Percentiles rank a stretch among this genome's conserved stretches.
These are phyloP conservation scores for Gavia stellata DNA, from an alignment of 2,113 vertebrate genomes.

Conservation along the genomic window DNA sequence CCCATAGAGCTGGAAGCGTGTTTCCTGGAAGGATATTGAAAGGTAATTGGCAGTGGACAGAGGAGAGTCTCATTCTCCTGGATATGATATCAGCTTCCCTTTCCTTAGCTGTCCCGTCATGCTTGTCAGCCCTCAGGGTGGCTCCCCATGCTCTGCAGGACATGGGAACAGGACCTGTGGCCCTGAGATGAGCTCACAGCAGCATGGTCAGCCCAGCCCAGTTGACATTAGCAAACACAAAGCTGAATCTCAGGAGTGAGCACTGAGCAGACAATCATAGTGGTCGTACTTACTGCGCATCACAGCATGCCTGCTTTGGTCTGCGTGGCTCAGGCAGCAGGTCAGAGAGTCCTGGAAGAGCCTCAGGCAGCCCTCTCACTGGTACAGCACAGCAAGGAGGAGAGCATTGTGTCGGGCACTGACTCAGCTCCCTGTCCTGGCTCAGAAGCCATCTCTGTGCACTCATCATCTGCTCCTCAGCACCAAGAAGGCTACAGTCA, in stretches of 20 bases:
- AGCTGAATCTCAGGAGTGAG: not conserved
- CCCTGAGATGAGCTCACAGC: not conserved
- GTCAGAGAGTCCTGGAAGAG: not conserved
- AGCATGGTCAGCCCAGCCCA: not conserved
- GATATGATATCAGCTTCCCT: not conserved
- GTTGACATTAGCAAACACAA: not conserved
- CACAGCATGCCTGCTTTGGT: not conserved
- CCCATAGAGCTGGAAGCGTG: not conserved
- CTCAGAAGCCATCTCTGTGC: not conserved
- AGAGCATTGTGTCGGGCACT: not conserved
- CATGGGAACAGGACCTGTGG: not conserved
- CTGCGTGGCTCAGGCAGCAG: not conserved
- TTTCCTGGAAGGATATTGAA: not conserved
- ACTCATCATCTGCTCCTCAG: not conserved
- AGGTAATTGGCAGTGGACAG: not conserved
- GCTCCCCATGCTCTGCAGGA: not conserved
- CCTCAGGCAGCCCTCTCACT: not conserved
- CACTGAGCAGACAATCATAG: not conserved
- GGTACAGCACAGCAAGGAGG: not conserved
- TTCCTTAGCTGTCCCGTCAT: not conserved
- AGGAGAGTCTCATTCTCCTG: not conserved
- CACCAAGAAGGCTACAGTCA: conserved; percentile 4
- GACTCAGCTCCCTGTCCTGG: not conserved
- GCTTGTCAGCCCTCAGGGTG: not conserved
- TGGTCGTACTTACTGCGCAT: not conserved